Evolutionary conservation across 1,140 invertebrate species (phyloP), one percentile per base, ranked within the genome.

Genomic region (Drosophila bocki): DNA sequence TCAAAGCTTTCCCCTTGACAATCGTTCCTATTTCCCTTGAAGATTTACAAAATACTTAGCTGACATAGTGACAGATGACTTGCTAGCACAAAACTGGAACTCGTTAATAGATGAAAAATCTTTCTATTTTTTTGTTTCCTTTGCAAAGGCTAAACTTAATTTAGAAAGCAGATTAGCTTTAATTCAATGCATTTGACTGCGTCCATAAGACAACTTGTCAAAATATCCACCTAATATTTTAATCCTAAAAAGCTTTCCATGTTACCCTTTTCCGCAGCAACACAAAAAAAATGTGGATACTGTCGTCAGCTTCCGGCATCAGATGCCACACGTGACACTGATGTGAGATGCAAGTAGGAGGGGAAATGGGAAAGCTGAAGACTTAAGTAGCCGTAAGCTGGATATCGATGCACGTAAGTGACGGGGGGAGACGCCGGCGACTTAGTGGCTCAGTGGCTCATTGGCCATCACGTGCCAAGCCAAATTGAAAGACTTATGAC

Each of bases 401-500:
- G 69, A 32, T 72, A 72, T 59, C 64, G 71, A 62, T 60, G 78
- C 82, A 84, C 81, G 81, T 85, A 72, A 85, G 72, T 68, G 42
- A 58, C 56, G 61, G 63, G 7, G 47, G 15, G 15, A 17, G 47
- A 78, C 54, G 65, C 62, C 74, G 44, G 59, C 78, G 74, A 68
- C 65, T 84, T 84, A 84, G 65, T 77, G 67, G 62, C 76, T 63
- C 65, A 71, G 77, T 47, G 72, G 61, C 76, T 62, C 65, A 71
- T 72, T 50, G 51, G 51, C 51, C 39, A 71, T 74, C 65, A 72
- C 69, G 78, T 80, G 78, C 35, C 60, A 59, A 50, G 37, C 62
- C 32, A 81, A 84, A 84, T 84, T 84, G 82, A 85, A 85, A 78
- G 82, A 85, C 82, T 78, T 78, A 68, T 74, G 82, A 77, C 76